A percentile compares a stretch with the other conserved stretches of the same genome.
Evolutionary conservation across 2,797 vertebrate species (phyloP).

Genomic region (Zalophus californianus): DNA sequence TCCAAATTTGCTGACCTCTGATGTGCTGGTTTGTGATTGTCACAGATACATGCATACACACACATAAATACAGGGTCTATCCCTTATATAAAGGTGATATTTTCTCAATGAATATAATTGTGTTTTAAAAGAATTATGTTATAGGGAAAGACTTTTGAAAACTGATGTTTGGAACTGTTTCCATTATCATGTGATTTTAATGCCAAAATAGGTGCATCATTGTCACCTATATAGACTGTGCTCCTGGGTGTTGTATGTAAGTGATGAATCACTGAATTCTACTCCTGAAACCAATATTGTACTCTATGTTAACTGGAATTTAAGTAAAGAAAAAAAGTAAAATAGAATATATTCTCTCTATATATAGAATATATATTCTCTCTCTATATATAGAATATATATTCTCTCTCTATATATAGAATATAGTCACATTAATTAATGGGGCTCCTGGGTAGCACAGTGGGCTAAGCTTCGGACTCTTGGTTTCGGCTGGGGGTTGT

Average conservation of each 20-base stretch:
- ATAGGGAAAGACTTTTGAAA: not conserved
- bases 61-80: not conserved
- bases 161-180: not conserved
- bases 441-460: not conserved
- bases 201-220: not conserved
- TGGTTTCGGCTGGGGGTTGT: not conserved
- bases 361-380: no score
- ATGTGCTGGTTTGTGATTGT: not conserved
- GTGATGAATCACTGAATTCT: not conserved
- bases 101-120: not conserved
- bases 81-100: slow-evolving; percentile 25
- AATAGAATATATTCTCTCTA: not conserved
- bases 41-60: not conserved
- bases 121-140: slow-evolving; percentile 13
- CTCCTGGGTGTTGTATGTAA: not conserved
- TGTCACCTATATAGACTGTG: not conserved
- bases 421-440: not conserved
- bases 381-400: no score
- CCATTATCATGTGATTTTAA: slow-evolving; percentile 11
- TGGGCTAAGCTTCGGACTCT: not conserved
- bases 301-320: not conserved
- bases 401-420: no score
- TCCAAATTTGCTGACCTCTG: not conserved
- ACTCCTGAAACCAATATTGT: not conserved
- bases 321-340: not conserved